Evolutionary conservation across 2,113 vertebrate species (phyloP), one percentile per base, ranked within the genome.

Genomic region (Prunella himalayana): DNA sequence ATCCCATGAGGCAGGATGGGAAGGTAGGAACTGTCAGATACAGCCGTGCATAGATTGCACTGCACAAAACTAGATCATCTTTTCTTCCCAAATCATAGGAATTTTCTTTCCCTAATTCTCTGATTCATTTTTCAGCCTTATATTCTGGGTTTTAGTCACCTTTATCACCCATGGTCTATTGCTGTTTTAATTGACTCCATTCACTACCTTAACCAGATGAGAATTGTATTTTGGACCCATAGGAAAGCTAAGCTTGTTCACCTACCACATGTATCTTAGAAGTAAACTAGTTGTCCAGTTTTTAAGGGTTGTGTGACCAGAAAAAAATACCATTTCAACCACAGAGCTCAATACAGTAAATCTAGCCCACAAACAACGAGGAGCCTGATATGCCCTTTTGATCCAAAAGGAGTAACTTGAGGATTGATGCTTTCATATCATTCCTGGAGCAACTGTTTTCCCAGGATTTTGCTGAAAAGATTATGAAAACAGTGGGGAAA

Each of bases 11-110:
- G 30, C 25, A 78, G 44, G 37, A 37, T 37, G 37, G 37, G 37
- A 37, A 45, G 6, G 11, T 45, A 73, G 37, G 45, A 56, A 53
- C 21, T 65, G n/a, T 23, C 14, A 61, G 24, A 66, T 41, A 31
- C 0, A 0, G 18, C 6, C 54, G 39, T 0, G 1, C 17, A 35
- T 16, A 80, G 28, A 15, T 70, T 60, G 20, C 8, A 35, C 17
- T 54, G 24, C 27, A 71, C 10, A 21, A 51, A 86, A 25, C 5
- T 60, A n/a, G 31, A 49, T 23, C 4, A 19, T 44, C 13, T 87
- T 68, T 76, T 61, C 41, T 79, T 92, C 18, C 23, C 35, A 42
- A 25, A 11, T 49, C 28, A 56, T 9, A 76, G 22, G 66, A 18
- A 49, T n/a, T 60, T 6, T 42, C 16, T 78, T 86, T 66, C 9